Evolutionary conservation across 2,888 invertebrate genomes (phyloP), one percentile per base, ranked within the genome.

Genomic region (Philopedon plagiatum): DNA sequence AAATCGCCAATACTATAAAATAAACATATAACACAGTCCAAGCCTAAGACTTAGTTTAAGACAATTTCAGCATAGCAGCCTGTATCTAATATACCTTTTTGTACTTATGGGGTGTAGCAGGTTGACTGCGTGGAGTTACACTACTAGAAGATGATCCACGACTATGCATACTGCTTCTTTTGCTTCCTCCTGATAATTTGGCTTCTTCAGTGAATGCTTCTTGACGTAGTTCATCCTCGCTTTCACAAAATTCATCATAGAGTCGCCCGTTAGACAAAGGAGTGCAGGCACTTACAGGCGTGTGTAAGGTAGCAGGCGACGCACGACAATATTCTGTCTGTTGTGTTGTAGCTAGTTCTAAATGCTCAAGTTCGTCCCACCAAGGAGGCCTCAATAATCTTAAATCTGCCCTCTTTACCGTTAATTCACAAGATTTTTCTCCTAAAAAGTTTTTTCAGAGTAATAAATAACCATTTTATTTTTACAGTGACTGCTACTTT

Each of bases 31-130:
- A n/a, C n/a, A n/a, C n/a, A n/a, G n/a, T n/a, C n/a, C n/a, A n/a
- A n/a, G n/a, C n/a, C n/a, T n/a, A n/a, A n/a, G n/a, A n/a, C n/a
- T n/a, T n/a, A n/a, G n/a, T n/a, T n/a, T n/a, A n/a, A n/a, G n/a
- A n/a, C n/a, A n/a, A n/a, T n/a, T n/a, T n/a, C n/a, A n/a, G n/a
- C n/a, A n/a, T n/a, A n/a, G n/a, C n/a, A n/a, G n/a, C n/a, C n/a
- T n/a, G 9, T 29, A 26, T n/a, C 8, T 5, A 26, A 61, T 9
- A 7, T 29, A 69, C 69, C 65, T 99, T 99, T 87, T 96, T 96
- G 87, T 96, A 97, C 86, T 96, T 96, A 87, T 96, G 96, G 84
- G 97, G 96, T 77, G 96, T 96, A 78, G 95, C 94, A 84, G 95
- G 94, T 89, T 96, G 95, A 77, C 85, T 85, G 9, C 51, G 13